A percentile compares a stretch with the other conserved stretches of the same genome.
Evolutionary conservation across 2,888 invertebrate species (phyloP).

Genomic region (Nasonovia ribisnigri): DNA sequence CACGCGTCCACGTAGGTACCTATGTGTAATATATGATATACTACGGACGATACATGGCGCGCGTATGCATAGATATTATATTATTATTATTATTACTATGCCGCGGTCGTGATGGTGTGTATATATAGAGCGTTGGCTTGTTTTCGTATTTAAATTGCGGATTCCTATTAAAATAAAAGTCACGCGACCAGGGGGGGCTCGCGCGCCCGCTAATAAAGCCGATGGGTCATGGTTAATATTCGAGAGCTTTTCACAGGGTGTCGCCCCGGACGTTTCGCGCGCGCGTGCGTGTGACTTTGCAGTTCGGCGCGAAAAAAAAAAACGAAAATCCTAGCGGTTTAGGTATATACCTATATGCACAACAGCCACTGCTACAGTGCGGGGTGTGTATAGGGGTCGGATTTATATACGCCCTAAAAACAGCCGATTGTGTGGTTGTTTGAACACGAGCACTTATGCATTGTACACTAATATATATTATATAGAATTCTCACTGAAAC

Average conservation of each 20-base stretch:
- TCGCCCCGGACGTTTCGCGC: slow-evolving; percentile 37
- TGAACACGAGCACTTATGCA: too few relatives aligned
- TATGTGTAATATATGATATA: neutral
- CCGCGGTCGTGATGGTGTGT: neutral
- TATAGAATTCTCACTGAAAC: too few relatives aligned
- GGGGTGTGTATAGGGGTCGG: neutral
- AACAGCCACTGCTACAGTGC: neutral
- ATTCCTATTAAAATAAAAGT: slow-evolving; percentile 57
- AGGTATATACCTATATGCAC: neutral
- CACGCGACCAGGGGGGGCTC: slow-evolving; percentile 42
- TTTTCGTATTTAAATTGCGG: slow-evolving; percentile 57
- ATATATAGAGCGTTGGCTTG: neutral
- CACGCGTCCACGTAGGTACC: neutral
- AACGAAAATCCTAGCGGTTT: neutral
- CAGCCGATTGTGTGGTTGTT: too few relatives aligned
- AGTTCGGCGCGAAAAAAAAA: neutral
- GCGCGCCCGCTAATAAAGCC: slow-evolving; percentile 38
- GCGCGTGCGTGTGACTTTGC: neutral
- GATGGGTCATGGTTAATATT: slow-evolving; percentile 59
- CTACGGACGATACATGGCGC: neutral
- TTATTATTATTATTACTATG: neutral
- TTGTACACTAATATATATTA: too few relatives aligned
- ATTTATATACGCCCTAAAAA: neutral
- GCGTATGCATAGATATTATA: neutral
- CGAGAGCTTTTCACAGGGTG: slow-evolving; percentile 58